Base-by-base conservation (phyloP, 1,140 invertebrate genomes). In the Kradibia gibbosae region DNA sequence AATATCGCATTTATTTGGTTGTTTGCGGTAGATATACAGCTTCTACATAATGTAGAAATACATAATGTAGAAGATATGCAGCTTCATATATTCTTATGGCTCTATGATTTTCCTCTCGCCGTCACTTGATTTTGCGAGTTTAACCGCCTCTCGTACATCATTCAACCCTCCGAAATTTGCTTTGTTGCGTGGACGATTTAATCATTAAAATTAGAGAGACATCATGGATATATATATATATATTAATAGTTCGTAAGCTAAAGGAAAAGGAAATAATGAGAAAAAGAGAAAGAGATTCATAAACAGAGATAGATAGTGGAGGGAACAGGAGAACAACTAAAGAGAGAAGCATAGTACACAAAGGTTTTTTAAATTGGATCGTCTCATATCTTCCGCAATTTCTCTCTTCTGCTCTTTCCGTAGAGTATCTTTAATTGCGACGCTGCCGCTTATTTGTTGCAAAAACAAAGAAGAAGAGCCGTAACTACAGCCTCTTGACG, bases 1-100 rank as follows among this genome's bases (percentile, higher is more conserved):
- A 85, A 87, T 87, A 87, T 87, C 81, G 83, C 85, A 86, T 87
- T 87, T 85, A 86, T 87, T 87, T 83, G 78, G 45, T 77, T 82
- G 76, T 81, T 77, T 78, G 55, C 77, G 25, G 28, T 70, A 20
- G 79, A 53, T 17, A 53, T 25, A 60, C 39, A 48, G 36, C 78
- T 80, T 53, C 50, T 74, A 80, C 79, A 80, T 74, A 80, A 80
- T 80, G 79, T 31, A 80, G 53, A n/a, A n/a, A n/a, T n/a, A n/a
- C n/a, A n/a, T n/a, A n/a, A n/a, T n/a, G n/a, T n/a, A n/a, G n/a
- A n/a, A n/a, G n/a, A n/a, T n/a, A n/a, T n/a, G n/a, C n/a, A n/a
- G n/a, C n/a, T n/a, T n/a, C n/a, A n/a, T n/a, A n/a, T n/a, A n/a
- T n/a, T n/a, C n/a, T n/a, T n/a, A n/a, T 11, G 17, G 31, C 28